A percentile compares a stretch with the other conserved stretches of the same genome.
phyloP scores from a whole-genome alignment of 2,888 invertebrate genomes.

The Eulithis testata region DNA sequence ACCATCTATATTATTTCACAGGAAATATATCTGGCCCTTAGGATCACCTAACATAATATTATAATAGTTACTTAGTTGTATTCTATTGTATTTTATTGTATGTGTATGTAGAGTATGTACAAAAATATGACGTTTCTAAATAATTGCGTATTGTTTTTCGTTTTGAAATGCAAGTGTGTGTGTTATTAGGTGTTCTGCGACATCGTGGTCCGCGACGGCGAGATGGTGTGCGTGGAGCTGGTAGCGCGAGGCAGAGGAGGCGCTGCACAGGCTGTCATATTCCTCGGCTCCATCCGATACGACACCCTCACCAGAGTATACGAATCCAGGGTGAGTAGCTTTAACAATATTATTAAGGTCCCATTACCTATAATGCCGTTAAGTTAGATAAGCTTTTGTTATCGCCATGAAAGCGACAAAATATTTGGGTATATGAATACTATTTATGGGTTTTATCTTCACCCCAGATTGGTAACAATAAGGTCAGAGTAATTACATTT shows the following conservation, averaged over 20 bases:
- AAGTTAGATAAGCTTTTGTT: too few species aligned
- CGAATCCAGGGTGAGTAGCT: constrained; percentile 93
- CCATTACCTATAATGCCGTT: too few species aligned
- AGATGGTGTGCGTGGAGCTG: constrained; percentile 99
- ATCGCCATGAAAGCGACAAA: too few species aligned
- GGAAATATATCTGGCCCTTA: too few species aligned
- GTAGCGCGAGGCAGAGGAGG: constrained; percentile 96
- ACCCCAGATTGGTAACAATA: neutral
- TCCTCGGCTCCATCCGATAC: constrained; percentile 98
- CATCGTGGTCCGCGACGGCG: constrained; percentile 98
- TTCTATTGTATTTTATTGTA: too few species aligned
- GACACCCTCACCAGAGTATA: constrained; percentile 98
- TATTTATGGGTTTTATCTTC: neutral
- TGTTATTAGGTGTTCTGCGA: constrained; percentile 92
- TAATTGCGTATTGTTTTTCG: too few species aligned
- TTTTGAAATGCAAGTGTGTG: too few species aligned
- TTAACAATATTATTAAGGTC: neutral
- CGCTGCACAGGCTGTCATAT: constrained; percentile 95
- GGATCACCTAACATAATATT: neutral
- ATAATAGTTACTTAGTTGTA: too few species aligned
- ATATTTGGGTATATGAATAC: too few species aligned
- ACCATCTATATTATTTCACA: too few species aligned
- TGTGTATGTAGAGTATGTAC: neutral
- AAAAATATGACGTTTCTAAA: too few species aligned
- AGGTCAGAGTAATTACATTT: too few species aligned